These are phyloP conservation scores for Sebastes hubbsi DNA, from an alignment of 2,797 vertebrate genomes.

Conservation along the genomic window DNA sequence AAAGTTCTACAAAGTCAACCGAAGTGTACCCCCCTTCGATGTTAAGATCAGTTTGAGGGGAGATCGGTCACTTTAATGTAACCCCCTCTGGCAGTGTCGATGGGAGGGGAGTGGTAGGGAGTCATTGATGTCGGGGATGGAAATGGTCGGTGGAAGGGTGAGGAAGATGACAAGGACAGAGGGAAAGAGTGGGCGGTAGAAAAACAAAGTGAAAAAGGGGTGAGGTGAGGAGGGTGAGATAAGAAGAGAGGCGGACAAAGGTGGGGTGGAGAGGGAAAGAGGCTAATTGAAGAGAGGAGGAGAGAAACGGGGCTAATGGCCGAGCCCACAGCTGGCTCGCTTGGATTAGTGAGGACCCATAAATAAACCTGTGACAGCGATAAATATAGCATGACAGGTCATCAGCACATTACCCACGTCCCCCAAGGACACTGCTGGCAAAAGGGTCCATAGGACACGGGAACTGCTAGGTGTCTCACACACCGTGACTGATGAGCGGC, in stretches of 20 bases:
- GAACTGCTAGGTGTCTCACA: slow-evolving; percentile 14
- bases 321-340: slow-evolving; percentile 36
- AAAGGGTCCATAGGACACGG: slow-evolving; percentile 23
- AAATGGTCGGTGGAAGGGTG: slow-evolving; percentile 26
- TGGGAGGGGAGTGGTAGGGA: slow-evolving; percentile 7
- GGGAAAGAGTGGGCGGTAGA: neutral
- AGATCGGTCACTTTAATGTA: slow-evolving; percentile 48
- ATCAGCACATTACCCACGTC: slow-evolving; percentile 55
- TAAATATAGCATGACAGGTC: slow-evolving; percentile 76
- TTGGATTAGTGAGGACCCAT: slow-evolving; percentile 39
- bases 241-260: neutral
- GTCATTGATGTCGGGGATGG: neutral
- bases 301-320: slow-evolving; percentile 39
- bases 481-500: slow-evolving; percentile 46
- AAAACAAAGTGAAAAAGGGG: neutral
- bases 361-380: slow-evolving; percentile 69
- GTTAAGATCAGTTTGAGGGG: slow-evolving; percentile 16
- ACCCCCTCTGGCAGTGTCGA: slow-evolving; percentile 18
- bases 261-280: slow-evolving; percentile 1
- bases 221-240: neutral
- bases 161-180: slow-evolving; percentile 21
- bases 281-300: slow-evolving; percentile 30
- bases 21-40: neutral
- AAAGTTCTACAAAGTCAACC: slow-evolving; percentile 67
- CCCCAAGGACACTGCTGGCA: slow-evolving; percentile 58